Evolutionary conservation across 2,888 invertebrate genomes (phyloP), one percentile per base, ranked within the genome.

Genomic region (Andrena flavipes): DNA sequence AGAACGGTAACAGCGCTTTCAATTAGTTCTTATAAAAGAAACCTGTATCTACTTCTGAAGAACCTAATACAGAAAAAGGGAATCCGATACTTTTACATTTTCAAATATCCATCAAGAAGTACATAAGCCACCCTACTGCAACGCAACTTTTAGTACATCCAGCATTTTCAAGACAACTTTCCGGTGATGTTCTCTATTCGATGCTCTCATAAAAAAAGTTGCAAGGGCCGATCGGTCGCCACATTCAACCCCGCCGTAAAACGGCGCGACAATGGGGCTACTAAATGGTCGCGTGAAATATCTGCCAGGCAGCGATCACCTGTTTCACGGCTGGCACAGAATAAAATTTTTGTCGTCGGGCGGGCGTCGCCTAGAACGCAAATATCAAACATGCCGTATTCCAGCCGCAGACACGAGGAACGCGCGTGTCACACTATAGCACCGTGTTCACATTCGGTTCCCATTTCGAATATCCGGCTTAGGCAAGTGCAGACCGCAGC

Each of bases 401-500:
- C 71, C n/a, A 20, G 42, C 71, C 62, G 62, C 74, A 69, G 54
- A 76, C 62, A 33, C 59, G 67, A 72, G 70, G 72, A 77, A 77
- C 54, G 71, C 77, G 35, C 76, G 75, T 69, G 62, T 72, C 71
- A 42, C 49, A 63, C 63, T 63, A 68, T 6, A 33, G 65, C 60
- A 69, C 56, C 73, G 59, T 67, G 68, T 71, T 76, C 82, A 68
- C 76, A 81, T 88, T 88, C 82, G 85, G 72, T 85, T 89, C 86
- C 87, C 87, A 88, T 89, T 90, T 90, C 88, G 88, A 89, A 88
- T 90, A 91, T 90, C 89, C 91, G 89, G 89, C 88, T 90, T 91
- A 90, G 88, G 86, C 84, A 84, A 89, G 84, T 82, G 80, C 82
- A 84, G 78, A 90, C 89, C 87, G 84, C 87, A 86, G 82, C 82